Evolutionary conservation across 1,140 invertebrate genomes (phyloP).

Genomic region (Leptinotarsa defecta): DNA sequence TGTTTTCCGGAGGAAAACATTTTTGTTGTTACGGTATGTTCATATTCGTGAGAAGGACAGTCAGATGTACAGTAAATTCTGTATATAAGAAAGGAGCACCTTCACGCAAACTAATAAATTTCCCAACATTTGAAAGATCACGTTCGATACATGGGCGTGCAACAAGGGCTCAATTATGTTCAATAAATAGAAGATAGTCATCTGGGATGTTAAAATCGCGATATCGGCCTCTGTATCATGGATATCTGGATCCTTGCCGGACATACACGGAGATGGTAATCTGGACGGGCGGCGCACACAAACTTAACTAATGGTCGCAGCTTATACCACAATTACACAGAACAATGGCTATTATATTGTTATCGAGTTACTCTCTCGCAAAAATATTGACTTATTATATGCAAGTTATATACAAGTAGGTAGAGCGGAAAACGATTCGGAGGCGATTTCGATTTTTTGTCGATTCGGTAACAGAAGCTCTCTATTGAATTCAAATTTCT

Average conservation of each 20-base stretch:
- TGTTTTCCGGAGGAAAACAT: too few species aligned
- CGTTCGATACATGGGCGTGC: constrained; percentile 22
- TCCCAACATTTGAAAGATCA: constrained; percentile 30
- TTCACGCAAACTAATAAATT: neutral
- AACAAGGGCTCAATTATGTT: constrained; percentile 52
- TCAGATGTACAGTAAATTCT: neutral
- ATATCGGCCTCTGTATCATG: constrained; percentile 44
- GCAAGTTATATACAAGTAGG: constrained; percentile 15
- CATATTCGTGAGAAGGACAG: too few species aligned
- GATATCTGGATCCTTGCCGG: constrained; percentile 47
- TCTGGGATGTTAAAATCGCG: constrained; percentile 47
- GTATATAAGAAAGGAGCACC: too few species aligned
- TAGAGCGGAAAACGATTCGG: constrained; percentile 16
- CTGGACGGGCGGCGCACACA: constrained; percentile 36
- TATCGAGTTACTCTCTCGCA: constrained; percentile 52
- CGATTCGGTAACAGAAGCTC: constrained; percentile 8
- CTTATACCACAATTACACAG: constrained; percentile 54
- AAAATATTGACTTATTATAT: constrained; percentile 55
- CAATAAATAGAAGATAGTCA: constrained; percentile 52
- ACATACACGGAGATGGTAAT: constrained; percentile 40
- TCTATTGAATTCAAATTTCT: constrained; percentile 17
- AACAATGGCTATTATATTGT: constrained; percentile 57
- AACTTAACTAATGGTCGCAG: constrained; percentile 52
- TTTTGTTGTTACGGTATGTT: too few species aligned
- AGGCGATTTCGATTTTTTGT: constrained; percentile 16